Conservation (phyloP, 2,113 vertebrate genomes). For the Pontoporia blainvillei region DNA sequence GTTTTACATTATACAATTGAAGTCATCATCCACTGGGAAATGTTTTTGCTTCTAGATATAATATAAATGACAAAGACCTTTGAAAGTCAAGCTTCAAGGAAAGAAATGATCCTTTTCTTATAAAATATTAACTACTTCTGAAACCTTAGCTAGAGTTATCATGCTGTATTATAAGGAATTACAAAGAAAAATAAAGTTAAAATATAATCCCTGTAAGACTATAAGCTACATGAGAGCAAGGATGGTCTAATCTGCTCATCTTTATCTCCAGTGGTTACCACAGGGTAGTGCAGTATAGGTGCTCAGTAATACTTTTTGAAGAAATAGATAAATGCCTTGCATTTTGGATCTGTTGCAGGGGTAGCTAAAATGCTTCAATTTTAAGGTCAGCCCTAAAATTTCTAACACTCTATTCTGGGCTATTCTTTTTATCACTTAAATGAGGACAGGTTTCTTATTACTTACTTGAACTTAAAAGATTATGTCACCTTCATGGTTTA, state of each 20-base stretch:
- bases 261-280: not conserved
- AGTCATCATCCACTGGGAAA: not conserved
- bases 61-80: conserved; percentile 26
- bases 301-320: not conserved
- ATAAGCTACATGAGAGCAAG: not conserved
- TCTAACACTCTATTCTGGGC: not conserved
- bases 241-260: not conserved
- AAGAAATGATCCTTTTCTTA: conserved; percentile 29
- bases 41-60: conserved; percentile 2
- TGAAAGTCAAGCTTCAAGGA: conserved; percentile 39
- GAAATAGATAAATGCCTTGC: not conserved
- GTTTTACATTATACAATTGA: conserved; percentile 37
- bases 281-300: not conserved
- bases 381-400: not conserved
- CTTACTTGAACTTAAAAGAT: not conserved
- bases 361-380: not conserved
- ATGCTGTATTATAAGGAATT: not conserved
- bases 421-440: not conserved
- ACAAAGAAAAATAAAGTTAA: not conserved
- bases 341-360: not conserved
- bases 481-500: not conserved
- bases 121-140: conserved; percentile 20
- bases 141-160: not conserved
- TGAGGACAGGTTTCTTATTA: not conserved
- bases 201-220: not conserved